Evolutionary conservation across 1,140 invertebrate genomes (phyloP), one percentile per base, ranked within the genome.

Genomic region (Aphelinus atriplicis): DNA sequence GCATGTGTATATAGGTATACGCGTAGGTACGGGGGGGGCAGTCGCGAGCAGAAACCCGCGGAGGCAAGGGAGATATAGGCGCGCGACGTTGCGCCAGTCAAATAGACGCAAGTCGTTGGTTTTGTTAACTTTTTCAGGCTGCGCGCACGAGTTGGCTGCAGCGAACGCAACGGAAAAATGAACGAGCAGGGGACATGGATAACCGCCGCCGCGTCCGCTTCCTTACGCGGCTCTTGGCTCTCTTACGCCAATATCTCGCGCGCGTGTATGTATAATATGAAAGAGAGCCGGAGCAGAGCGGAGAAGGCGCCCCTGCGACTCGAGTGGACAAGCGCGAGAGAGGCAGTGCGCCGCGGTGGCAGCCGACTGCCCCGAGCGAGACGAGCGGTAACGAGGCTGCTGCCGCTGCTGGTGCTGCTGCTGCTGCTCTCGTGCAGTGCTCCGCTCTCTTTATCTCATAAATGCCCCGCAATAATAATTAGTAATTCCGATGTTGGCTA

Each of bases 401-500:
- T 26, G 3, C 58, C 26, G 45, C 9, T 60, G 6, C 58, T 2
- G 26, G 0, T 26, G 26, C 26, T 26, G 26, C 26, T 26, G 26
- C 26, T 26, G 26, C 26, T 26, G 26, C 26, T 26, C 26, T 26
- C 26, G 26, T 26, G 26, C 26, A 26, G 26, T 26, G 26, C 26
- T 26, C 26, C 26, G 26, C 26, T 26, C 26, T 26, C 26, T 26
- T 26, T 26, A 26, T 26, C 26, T 26, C 26, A 26, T 26, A 26
- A 26, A 53, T 53, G 51, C 26, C 3, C 42, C 48, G 56, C 6
- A n/a, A 73, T 66, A 51, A 67, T 73, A 67, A 73, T 67, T 67
- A 67, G 42, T 67, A 53, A 73, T 73, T 67, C 58, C 43, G 9
- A 73, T 66, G 4, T 53, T 45, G n/a, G 51, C 51, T 53, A 53